Evolutionary conservation across 2,113 vertebrate species (phyloP).

Genomic region (Zosterops pallidus): DNA sequence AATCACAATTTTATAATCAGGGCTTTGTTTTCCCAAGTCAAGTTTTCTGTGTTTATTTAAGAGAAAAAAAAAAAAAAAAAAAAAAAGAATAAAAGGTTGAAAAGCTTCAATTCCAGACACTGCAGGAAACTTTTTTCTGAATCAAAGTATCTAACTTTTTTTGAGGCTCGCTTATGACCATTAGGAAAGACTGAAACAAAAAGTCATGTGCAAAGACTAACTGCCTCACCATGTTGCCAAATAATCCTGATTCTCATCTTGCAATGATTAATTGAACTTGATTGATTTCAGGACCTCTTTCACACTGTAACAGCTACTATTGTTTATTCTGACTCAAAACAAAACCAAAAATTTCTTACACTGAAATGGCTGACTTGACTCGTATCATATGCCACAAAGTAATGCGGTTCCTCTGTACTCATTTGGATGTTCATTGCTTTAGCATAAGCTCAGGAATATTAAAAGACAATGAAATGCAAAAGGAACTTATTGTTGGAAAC

Average conservation of each 20-base stretch:
- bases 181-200: background rate
- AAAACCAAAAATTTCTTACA: background rate
- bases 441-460: background rate
- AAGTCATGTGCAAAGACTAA: background rate
- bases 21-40: background rate
- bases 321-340: slow-evolving; percentile 14
- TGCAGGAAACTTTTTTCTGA: background rate
- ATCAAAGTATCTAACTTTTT: background rate
- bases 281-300: slow-evolving; percentile 17
- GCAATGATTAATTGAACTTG: slow-evolving; percentile 13
- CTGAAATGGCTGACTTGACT: background rate
- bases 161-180: background rate
- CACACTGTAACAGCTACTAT: background rate
- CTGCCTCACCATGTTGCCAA: background rate
- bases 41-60: background rate
- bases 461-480: background rate
- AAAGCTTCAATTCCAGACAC: background rate
- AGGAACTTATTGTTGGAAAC: background rate
- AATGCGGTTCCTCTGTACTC: background rate
- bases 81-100: background rate
- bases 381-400: background rate
- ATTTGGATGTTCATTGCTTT: background rate
- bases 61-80: background rate
- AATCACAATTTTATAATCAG: background rate
- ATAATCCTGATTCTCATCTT: slow-evolving; percentile 7